Conservation (phyloP, 2,888 invertebrate species). For the Tetanocera ferruginea region DNA sequence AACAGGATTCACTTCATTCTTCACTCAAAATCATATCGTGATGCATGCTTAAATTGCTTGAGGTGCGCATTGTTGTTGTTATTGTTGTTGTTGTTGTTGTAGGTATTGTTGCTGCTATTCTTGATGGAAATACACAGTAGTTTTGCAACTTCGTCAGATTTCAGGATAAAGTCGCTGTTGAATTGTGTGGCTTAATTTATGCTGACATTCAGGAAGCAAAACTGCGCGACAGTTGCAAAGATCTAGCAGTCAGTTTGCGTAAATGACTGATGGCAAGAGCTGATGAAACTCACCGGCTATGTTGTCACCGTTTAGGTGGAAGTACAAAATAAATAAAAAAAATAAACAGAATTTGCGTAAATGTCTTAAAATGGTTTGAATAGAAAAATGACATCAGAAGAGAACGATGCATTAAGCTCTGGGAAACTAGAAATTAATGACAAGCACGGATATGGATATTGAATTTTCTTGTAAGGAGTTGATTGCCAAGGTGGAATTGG, state of each 20-base stretch:
- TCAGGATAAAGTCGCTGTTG: conserved; percentile 40
- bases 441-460: too few relatives aligned
- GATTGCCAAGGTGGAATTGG: too few relatives aligned
- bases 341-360: too few relatives aligned
- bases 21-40: conserved; percentile 66
- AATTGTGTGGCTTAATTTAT: conserved; percentile 63
- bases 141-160: conserved; percentile 47
- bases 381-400: too few relatives aligned
- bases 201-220: conserved; percentile 59
- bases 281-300: too few relatives aligned
- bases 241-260: conserved; percentile 52
- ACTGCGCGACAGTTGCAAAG: conserved; percentile 67
- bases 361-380: too few relatives aligned
- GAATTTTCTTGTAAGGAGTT: too few relatives aligned
- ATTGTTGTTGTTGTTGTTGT: not conserved
- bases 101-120: not conserved
- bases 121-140: not conserved
- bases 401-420: too few relatives aligned
- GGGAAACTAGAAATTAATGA: too few relatives aligned
- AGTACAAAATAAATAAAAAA: too few relatives aligned
- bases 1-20: conserved; percentile 43
- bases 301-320: too few relatives aligned
- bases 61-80: conserved; percentile 34
- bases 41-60: conserved; percentile 39
- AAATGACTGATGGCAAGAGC: too few relatives aligned